A percentile compares a stretch with the other conserved stretches of the same genome.
Conservation (phyloP, 2,888 invertebrate species). For the Tinea semifulvella region DNA sequence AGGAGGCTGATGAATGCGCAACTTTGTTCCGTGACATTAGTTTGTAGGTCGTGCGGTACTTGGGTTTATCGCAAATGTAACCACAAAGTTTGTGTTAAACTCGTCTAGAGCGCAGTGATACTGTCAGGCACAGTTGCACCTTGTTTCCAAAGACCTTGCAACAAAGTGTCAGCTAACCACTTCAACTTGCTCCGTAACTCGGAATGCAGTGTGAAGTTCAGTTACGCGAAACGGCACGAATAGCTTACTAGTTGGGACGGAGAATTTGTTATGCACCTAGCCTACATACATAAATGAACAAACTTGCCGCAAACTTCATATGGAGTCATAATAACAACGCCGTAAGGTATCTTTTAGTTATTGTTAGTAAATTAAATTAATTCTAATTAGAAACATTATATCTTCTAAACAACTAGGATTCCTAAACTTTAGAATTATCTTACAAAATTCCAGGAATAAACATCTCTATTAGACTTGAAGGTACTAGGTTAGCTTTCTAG, state of each 20-base stretch:
- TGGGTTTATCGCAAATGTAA: constrained; percentile 31
- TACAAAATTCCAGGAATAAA: too few relatives aligned
- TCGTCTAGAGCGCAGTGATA: constrained; percentile 23
- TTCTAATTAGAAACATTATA: too few relatives aligned
- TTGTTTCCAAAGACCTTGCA: constrained; percentile 39
- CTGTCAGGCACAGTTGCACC: constrained; percentile 37
- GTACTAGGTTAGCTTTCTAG: too few relatives aligned
- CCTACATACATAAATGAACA: background rate
- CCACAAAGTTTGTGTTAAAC: constrained; percentile 26
- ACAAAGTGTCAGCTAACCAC: constrained; percentile 42
- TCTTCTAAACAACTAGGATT: too few relatives aligned
- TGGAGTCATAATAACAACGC: too few relatives aligned
- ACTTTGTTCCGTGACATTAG: constrained; percentile 27
- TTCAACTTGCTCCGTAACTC: constrained; percentile 29
- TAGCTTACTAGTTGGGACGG: constrained; percentile 3
- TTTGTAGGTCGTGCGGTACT: constrained; percentile 28
- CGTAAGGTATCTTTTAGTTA: too few relatives aligned
- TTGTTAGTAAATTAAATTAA: too few relatives aligned
- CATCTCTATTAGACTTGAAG: too few relatives aligned
- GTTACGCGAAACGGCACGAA: constrained; percentile 14
- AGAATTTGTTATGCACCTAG: background rate
- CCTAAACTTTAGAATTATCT: too few relatives aligned
- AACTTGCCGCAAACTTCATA: too few relatives aligned
- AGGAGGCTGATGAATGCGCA: constrained; percentile 27
- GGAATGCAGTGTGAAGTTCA: constrained; percentile 13